phyloP scores from a whole-genome alignment of 2,113 vertebrate species.

The Sceloporus undulatus region DNA sequence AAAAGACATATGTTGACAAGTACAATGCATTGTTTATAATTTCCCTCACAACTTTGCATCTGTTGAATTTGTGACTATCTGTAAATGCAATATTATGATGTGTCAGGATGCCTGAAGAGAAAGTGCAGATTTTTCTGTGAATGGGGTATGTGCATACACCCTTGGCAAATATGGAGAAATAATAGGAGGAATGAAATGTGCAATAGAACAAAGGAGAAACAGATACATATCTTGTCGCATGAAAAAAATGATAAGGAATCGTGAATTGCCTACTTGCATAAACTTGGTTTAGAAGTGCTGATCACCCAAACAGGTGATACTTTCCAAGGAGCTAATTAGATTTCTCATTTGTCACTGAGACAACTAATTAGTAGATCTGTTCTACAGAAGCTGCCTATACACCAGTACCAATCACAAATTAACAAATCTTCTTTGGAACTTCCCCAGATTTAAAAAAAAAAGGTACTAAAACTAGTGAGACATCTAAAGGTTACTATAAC shows the following conservation, averaged over 20 bases:
- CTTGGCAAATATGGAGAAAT: neutral
- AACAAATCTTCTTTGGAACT: conserved; percentile 28
- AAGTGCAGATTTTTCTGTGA: too few relatives aligned
- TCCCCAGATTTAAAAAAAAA: conserved; percentile 12
- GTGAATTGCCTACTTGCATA: neutral
- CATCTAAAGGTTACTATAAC: neutral
- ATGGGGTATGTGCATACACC: too few relatives aligned
- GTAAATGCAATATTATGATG: too few relatives aligned
- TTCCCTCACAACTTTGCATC: too few relatives aligned
- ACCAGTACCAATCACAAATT: conserved; percentile 15
- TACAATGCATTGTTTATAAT: too few relatives aligned
- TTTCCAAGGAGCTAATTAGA: conserved; percentile 2
- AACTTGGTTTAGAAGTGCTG: neutral
- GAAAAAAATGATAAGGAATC: neutral
- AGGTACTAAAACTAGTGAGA: conserved; percentile 35
- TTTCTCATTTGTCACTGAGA: conserved; percentile 25
- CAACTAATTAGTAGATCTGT: neutral
- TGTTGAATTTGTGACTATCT: too few relatives aligned
- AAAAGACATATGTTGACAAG: too few relatives aligned
- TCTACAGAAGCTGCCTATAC: neutral
- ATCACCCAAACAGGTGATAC: neutral
- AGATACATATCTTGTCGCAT: neutral
- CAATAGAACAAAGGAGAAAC: neutral
- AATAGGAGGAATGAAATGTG: neutral
- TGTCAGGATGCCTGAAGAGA: too few relatives aligned